Evolutionary conservation across 1,140 invertebrate genomes (phyloP).

Genomic region (Papilio helenus): DNA sequence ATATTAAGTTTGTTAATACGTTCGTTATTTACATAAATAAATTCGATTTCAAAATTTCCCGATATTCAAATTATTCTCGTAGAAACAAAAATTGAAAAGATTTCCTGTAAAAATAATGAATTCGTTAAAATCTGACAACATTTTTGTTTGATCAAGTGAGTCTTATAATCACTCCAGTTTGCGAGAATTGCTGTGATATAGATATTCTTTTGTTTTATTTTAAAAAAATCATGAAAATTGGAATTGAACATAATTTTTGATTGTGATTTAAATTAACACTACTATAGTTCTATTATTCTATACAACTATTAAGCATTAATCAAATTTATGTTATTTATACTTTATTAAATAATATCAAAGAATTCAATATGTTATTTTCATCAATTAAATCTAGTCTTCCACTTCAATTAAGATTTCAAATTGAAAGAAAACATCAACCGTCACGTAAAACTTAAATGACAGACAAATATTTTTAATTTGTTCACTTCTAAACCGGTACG

Average conservation of each 20-base stretch:
- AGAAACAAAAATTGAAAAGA: neutral
- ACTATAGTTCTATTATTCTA: no score
- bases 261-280: no score
- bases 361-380: no score
- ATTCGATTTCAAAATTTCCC: neutral
- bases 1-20: no score
- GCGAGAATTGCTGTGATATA: neutral
- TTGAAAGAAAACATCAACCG: neutral
- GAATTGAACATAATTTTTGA: no score
- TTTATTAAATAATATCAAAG: no score
- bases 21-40: no score
- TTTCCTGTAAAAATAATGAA: neutral
- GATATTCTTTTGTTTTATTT: neutral
- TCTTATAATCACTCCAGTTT: neutral
- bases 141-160: neutral
- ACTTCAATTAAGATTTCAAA: no score
- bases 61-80: neutral
- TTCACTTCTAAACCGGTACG: constrained; percentile 1
- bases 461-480: neutral
- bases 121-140: neutral
- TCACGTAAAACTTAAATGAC: neutral
- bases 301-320: no score
- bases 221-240: no score
- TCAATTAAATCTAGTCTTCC: no score
- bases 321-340: no score